Evolutionary conservation across 1,140 invertebrate species (phyloP).

Genomic region (Diuraphis noxia): DNA sequence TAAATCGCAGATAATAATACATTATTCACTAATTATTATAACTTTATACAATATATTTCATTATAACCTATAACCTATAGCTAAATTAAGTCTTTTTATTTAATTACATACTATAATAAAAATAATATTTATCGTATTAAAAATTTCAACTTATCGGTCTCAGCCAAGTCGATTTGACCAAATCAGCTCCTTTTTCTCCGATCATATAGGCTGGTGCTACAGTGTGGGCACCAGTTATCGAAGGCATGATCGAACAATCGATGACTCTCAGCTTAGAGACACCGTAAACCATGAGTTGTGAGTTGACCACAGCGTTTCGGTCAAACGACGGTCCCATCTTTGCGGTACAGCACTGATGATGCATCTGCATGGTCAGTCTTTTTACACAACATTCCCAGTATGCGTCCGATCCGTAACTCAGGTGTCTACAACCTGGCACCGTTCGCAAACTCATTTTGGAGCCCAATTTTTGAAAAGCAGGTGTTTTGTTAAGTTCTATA

Average conservation of each 20-base stretch:
- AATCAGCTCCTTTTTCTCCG: constrained; percentile 59
- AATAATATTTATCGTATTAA: neutral
- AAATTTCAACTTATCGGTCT: neutral
- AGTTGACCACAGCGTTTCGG: constrained; percentile 63
- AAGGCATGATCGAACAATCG: constrained; percentile 63
- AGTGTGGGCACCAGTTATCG: constrained; percentile 60
- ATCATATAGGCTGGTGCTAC: constrained; percentile 61
- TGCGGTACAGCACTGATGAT: constrained; percentile 73
- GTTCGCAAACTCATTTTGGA: constrained; percentile 67
- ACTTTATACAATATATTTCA: neutral
- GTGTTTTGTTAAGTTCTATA: constrained; percentile 58
- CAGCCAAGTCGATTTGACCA: constrained; percentile 57
- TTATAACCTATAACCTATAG: neutral
- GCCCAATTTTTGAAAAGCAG: constrained; percentile 61
- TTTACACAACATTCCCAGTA: constrained; percentile 77
- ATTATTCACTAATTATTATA: neutral
- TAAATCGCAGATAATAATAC: neutral
- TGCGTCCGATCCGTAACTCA: constrained; percentile 66
- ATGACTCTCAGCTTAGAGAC: constrained; percentile 59
- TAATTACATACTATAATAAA: neutral
- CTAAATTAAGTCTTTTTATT: constrained; percentile 11
- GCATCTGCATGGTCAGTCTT: constrained; percentile 71
- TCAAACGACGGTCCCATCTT: constrained; percentile 66
- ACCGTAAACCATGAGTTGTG: constrained; percentile 56
- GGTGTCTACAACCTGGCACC: constrained; percentile 70